phyloP scores from a whole-genome alignment of 1,140 invertebrate genomes.

The Hyles euphorbiae region DNA sequence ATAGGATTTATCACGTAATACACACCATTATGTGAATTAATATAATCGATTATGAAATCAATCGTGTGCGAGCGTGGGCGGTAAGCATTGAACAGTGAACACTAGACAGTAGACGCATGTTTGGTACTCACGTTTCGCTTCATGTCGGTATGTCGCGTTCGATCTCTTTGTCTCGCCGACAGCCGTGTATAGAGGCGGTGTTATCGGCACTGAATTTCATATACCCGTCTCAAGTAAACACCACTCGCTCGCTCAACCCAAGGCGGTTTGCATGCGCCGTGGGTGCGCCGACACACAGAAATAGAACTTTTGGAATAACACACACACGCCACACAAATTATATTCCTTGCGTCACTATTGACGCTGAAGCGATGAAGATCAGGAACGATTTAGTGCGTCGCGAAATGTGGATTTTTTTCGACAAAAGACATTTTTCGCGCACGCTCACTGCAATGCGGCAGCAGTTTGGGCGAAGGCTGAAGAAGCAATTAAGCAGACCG shows the following conservation, averaged over 20 bases:
- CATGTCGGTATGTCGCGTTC: slow-evolving; percentile 46
- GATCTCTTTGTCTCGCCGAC: slow-evolving; percentile 1
- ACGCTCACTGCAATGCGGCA: neutral
- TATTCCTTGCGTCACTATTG: slow-evolving; percentile 58
- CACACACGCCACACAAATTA: slow-evolving; percentile 58
- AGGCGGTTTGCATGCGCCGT: slow-evolving; percentile 42
- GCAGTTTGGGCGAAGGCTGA: too few species aligned
- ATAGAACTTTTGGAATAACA: slow-evolving; percentile 70
- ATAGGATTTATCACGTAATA: too few species aligned
- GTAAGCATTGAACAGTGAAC: too few species aligned
- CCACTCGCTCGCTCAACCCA: slow-evolving; percentile 42
- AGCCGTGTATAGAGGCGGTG: neutral
- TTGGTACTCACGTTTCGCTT: slow-evolving; percentile 65
- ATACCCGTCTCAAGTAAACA: slow-evolving; percentile 38
- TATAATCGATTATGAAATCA: too few species aligned
- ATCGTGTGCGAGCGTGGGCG: too few species aligned
- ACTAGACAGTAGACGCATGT: too few species aligned
- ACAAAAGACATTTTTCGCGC: neutral
- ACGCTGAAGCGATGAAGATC: slow-evolving; percentile 59
- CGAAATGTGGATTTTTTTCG: neutral
- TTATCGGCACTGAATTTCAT: slow-evolving; percentile 35
- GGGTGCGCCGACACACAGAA: slow-evolving; percentile 57
- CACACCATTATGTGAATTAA: too few species aligned
- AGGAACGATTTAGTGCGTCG: slow-evolving; percentile 35
- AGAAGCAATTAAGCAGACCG: too few species aligned